Percentiles rank a stretch among this genome's conserved stretches.
phyloP scores from a whole-genome alignment of 37 sponge, comb jelly and placozoan species.

The Ianthella basta region DNA sequence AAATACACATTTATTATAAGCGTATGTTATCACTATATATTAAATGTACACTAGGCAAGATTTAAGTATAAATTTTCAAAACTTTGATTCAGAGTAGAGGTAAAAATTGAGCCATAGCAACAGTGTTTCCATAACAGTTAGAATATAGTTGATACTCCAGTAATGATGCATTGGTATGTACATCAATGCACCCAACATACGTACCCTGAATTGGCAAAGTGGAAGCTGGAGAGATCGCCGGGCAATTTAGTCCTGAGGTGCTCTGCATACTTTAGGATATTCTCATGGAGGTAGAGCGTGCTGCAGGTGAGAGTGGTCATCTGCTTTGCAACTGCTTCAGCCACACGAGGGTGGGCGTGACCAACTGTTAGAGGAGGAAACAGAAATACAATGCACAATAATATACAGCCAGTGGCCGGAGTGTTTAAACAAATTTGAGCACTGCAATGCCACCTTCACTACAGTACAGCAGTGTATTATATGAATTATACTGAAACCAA shows the following conservation, averaged over 20 bases:
- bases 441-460: no score
- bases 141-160: neutral
- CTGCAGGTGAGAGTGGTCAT: constrained; percentile 73
- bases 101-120: neutral
- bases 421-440: no score
- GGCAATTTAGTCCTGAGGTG: constrained; percentile 63
- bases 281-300: constrained; percentile 75
- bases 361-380: no score
- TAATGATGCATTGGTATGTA: neutral
- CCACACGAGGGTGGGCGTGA: constrained; percentile 87
- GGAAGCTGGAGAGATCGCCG: constrained; percentile 56
- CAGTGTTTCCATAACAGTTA: neutral
- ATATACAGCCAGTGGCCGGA: no score
- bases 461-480: no score
- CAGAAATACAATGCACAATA: neutral
- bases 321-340: constrained; percentile 59
- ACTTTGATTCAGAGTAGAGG: neutral
- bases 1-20: no score
- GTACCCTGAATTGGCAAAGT: constrained; percentile 87
- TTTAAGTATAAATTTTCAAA: neutral
- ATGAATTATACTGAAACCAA: no score
- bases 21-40: neutral
- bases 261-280: constrained; percentile 71
- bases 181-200: neutral
- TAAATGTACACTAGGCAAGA: neutral